phyloP scores from a whole-genome alignment of 64 coral and sea anemone genomes.

The Montipora capricornis region DNA sequence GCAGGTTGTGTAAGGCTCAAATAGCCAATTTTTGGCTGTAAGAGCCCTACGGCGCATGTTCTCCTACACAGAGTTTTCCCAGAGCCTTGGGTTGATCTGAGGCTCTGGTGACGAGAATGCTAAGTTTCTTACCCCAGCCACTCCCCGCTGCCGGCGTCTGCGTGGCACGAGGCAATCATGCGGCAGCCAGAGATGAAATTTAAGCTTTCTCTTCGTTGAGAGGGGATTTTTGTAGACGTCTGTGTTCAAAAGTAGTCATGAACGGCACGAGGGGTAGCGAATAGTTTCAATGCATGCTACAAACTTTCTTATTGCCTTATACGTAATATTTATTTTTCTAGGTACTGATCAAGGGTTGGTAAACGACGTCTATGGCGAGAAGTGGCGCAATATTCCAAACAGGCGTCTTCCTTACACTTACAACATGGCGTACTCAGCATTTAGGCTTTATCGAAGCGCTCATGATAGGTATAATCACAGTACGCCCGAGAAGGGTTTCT shows the following conservation, averaged over 20 bases:
- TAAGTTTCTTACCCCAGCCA: too few species aligned
- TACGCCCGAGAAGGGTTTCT: not conserved
- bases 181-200: too few species aligned
- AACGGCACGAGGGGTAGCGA: not conserved
- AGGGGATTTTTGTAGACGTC: too few species aligned
- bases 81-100: too few species aligned
- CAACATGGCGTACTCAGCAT: conserved; percentile 5
- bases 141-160: too few species aligned
- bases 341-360: conserved; percentile 6
- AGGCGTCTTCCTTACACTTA: conserved; percentile 5
- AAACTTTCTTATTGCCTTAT: not conserved
- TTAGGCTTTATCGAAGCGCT: not conserved
- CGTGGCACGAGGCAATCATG: too few species aligned
- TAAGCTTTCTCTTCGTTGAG: too few species aligned
- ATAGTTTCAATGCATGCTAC: not conserved
- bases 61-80: too few species aligned
- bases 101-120: too few species aligned
- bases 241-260: not conserved
- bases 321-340: not conserved
- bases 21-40: too few species aligned
- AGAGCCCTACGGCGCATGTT: too few species aligned
- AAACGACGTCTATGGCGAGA: not conserved
- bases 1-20: too few species aligned
- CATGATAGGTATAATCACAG: conserved; percentile 4
- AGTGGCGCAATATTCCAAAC: not conserved